Base-by-base conservation (phyloP, 2,797 vertebrate species). In the Pseudomugil tenellus region DNA sequence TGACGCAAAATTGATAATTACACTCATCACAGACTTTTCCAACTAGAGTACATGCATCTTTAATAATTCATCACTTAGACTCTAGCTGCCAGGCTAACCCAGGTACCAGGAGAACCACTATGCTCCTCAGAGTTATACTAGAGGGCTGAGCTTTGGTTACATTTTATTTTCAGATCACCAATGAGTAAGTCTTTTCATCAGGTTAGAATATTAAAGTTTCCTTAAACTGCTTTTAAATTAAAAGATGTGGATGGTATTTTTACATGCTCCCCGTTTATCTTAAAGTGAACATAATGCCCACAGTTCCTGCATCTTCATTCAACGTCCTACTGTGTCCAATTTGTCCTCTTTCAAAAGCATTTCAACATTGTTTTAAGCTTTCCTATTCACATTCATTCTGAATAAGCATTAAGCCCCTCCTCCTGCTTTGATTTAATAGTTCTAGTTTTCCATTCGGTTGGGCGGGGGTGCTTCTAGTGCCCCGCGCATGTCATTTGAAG, bases 401-500 rank as follows among this genome's bases (percentile, higher is more conserved):
- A 0, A 55, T 34, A 43, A 43, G 55, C 19, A 41, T 63, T 70
- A 67, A 61, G 16, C 32, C 60, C 31, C 31, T 63, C n/a, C 55
- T 56, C 58, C 54, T 67, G 68, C 65, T 80, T 72, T 58, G 51
- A 64, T 72, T 70, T 31, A 6, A 54, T 32, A 19, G 26, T 57
- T 77, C 59, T 23, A 4, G 29, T 61, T 56, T 74, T 58, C 55
- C 53, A 29, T 26, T 63, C 34, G 19, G 34, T 2, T 49, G 41
- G n/a, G n/a, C n/a, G n/a, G n/a, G n/a, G n/a, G n/a, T n/a, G n/a
- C 29, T 29, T 6, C 29, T 29, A 48, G 70, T 61, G 60, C 51
- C 65, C 39, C 52, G 25, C 41, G 58, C 70, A 79, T 77, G 74
- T 79, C 70, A 46, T 63, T 66, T 72, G 55, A 71, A 69, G 57